Conservation (phyloP, 2,888 invertebrate species). For the Lomographa bimaculata region DNA sequence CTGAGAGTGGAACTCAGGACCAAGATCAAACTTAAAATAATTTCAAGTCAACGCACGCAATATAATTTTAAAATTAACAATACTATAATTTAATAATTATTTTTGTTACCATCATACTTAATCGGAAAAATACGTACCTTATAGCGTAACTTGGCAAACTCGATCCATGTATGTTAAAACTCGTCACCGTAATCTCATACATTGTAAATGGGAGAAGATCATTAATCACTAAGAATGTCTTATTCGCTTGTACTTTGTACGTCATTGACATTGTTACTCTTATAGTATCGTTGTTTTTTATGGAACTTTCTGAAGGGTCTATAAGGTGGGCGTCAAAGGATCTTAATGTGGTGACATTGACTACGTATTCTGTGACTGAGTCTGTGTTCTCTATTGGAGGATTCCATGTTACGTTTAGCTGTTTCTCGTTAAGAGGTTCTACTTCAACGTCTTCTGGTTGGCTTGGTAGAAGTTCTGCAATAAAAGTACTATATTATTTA, state of each 20-base stretch:
- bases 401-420: constrained; percentile 88
- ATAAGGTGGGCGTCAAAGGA: constrained; percentile 86
- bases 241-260: constrained; percentile 83
- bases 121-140: too few relatives aligned
- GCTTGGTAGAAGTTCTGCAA: constrained; percentile 88
- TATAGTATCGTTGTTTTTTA: constrained; percentile 51
- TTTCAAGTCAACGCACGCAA: too few relatives aligned
- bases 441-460: constrained; percentile 89
- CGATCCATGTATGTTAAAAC: constrained; percentile 88
- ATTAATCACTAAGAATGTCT: constrained; percentile 83
- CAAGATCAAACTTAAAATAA: neutral
- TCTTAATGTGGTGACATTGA: constrained; percentile 88
- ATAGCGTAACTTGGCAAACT: constrained; percentile 90
- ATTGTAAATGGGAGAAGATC: constrained; percentile 90
- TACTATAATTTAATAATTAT: too few relatives aligned
- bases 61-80: too few relatives aligned
- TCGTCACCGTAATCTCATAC: constrained; percentile 91
- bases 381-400: constrained; percentile 86
- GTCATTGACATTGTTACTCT: constrained; percentile 58
- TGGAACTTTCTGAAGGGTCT: constrained; percentile 71
- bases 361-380: constrained; percentile 85
- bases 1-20: constrained; percentile 11
- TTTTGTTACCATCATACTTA: too few relatives aligned
- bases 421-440: constrained; percentile 88
- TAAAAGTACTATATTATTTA: too few relatives aligned